A percentile compares a stretch with the other conserved stretches of the same genome.
Evolutionary conservation across 2,797 vertebrate species (phyloP).

Genomic region (Sciurus carolinensis): DNA sequence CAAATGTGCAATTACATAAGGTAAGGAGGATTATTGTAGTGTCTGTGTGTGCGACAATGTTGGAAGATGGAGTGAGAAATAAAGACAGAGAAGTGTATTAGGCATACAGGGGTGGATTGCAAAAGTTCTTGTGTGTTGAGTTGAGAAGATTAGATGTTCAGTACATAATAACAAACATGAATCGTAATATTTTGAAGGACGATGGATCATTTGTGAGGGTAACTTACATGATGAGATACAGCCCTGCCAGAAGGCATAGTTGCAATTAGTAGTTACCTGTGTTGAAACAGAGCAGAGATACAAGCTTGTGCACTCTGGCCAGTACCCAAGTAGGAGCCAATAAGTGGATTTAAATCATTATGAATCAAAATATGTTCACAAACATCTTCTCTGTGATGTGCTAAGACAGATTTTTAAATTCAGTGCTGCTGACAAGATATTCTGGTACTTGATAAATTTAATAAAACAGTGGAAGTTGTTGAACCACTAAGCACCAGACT

Average conservation of each 20-base stretch:
- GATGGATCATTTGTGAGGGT: background rate
- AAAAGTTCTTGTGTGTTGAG: background rate
- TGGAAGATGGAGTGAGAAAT: background rate
- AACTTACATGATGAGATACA: background rate
- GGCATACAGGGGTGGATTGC: background rate
- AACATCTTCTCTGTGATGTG: background rate
- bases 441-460: constrained; percentile 60
- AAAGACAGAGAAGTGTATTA: background rate
- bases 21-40: too few species aligned
- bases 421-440: constrained; percentile 13
- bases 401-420: constrained; percentile 56
- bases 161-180: background rate
- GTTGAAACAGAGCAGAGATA: background rate
- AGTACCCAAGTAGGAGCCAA: background rate
- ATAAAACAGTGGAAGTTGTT: constrained; percentile 8
- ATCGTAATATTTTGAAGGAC: background rate
- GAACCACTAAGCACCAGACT: background rate
- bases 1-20: background rate
- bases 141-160: background rate
- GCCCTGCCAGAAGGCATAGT: background rate
- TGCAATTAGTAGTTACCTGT: background rate
- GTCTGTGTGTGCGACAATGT: background rate
- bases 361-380: constrained; percentile 16
- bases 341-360: constrained; percentile 58
- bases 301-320: background rate